These are phyloP conservation scores for Sebastes melanostomus DNA, from an alignment of 2,797 vertebrate species.

Conservation along the genomic window DNA sequence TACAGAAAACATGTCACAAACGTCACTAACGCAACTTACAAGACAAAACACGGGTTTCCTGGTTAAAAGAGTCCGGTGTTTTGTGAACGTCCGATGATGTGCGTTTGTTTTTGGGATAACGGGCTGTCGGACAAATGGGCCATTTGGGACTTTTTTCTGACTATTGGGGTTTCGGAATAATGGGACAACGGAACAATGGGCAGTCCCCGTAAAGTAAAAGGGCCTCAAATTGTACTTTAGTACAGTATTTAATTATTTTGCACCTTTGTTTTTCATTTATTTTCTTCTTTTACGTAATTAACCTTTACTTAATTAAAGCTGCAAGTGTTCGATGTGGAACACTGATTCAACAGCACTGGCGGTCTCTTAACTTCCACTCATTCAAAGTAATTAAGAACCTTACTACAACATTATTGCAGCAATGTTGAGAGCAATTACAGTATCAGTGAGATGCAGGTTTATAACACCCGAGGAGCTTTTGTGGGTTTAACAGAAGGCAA, in stretches of 20 bases:
- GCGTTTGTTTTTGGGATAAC: too few relatives aligned
- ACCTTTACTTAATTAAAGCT: not conserved
- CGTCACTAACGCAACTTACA: too few relatives aligned
- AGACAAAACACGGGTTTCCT: too few relatives aligned
- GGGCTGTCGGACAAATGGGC: too few relatives aligned
- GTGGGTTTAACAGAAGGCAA: not conserved
- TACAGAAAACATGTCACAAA: too few relatives aligned
- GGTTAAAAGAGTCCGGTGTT: too few relatives aligned
- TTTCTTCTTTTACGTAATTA: too few relatives aligned
- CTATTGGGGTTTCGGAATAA: too few relatives aligned
- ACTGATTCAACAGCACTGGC: not conserved
- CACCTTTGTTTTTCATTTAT: not conserved
- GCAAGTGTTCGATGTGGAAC: not conserved
- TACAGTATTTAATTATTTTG: not conserved
- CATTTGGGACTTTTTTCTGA: too few relatives aligned
- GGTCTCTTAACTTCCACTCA: not conserved
- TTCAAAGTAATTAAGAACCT: not conserved
- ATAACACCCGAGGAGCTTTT: not conserved
- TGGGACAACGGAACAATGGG: too few relatives aligned
- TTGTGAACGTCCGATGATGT: too few relatives aligned
- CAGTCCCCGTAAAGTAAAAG: not conserved
- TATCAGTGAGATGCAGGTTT: not conserved
- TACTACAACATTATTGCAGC: not conserved
- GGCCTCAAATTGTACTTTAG: rapidly evolving
- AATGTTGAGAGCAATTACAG: not conserved